phyloP scores from a whole-genome alignment of 1,140 invertebrate genomes.

The Drosophila oshimai region DNA sequence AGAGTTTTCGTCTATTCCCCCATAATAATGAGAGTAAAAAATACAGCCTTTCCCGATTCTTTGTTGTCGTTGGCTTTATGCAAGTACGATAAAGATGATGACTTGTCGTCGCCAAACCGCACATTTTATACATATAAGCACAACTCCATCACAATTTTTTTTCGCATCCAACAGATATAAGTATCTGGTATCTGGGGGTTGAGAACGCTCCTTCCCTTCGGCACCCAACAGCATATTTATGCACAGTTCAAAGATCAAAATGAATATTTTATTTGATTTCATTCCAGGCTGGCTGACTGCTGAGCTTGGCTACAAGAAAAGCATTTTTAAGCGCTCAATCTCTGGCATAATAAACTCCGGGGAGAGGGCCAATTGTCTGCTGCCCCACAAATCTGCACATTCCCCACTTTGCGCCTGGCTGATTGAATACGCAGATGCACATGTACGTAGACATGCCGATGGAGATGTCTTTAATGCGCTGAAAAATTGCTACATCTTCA shows the following conservation, averaged over 20 bases:
- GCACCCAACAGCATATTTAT: constrained; percentile 61
- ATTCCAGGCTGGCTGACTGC: constrained; percentile 43
- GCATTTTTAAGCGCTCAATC: constrained; percentile 69
- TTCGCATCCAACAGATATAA: constrained; percentile 15
- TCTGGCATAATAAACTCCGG: constrained; percentile 67
- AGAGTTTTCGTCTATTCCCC: too few relatives aligned
- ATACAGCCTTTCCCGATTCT: neutral
- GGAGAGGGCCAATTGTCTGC: constrained; percentile 69
- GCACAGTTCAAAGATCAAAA: constrained; percentile 79
- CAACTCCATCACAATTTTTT: constrained; percentile 18
- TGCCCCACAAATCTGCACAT: constrained; percentile 19
- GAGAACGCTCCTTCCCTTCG: neutral
- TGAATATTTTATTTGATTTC: constrained; percentile 80
- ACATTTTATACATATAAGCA: constrained; percentile 20
- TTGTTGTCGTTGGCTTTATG: neutral
- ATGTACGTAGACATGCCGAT: constrained; percentile 4
- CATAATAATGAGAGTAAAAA: constrained; percentile 2
- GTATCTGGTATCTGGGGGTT: constrained; percentile 38
- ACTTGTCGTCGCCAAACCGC: constrained; percentile 63
- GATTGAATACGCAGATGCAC: constrained; percentile 34
- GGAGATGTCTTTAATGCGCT: constrained; percentile 2
- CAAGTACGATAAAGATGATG: constrained; percentile 34
- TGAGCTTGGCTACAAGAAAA: constrained; percentile 60
- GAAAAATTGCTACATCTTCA: neutral
- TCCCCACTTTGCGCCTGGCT: neutral